phyloP scores from a whole-genome alignment of 2,797 vertebrate genomes.

The Sebastes miniatus region DNA sequence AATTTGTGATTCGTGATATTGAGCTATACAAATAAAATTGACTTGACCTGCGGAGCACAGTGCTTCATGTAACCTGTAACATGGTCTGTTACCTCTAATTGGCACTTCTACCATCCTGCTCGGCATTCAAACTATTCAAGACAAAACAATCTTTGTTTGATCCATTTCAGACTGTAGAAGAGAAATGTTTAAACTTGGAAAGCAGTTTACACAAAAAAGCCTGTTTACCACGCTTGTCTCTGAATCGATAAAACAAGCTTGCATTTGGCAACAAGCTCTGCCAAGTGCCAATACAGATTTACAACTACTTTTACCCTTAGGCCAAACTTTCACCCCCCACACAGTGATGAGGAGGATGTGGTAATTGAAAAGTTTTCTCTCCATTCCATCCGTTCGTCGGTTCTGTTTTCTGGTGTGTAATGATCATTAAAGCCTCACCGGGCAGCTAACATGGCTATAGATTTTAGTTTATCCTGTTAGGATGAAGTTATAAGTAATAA shows the following conservation, averaged over 20 bases:
- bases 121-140: background rate
- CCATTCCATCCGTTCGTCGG: background rate
- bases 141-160: background rate
- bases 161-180: background rate
- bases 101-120: background rate
- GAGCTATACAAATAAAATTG: too few relatives aligned
- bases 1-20: too few relatives aligned
- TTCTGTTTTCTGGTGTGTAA: background rate
- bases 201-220: background rate
- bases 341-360: background rate
- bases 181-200: background rate
- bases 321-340: background rate
- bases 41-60: background rate
- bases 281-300: background rate
- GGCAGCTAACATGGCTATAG: background rate
- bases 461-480: background rate
- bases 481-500: background rate
- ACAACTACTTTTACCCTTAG: background rate
- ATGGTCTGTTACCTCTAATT: background rate
- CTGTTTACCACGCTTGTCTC: background rate
- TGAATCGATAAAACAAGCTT: background rate
- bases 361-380: background rate
- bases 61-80: background rate
- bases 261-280: background rate
- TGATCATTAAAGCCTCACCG: background rate